phyloP scores from a whole-genome alignment of 1,140 invertebrate genomes.

The Drosophila dunni region DNA sequence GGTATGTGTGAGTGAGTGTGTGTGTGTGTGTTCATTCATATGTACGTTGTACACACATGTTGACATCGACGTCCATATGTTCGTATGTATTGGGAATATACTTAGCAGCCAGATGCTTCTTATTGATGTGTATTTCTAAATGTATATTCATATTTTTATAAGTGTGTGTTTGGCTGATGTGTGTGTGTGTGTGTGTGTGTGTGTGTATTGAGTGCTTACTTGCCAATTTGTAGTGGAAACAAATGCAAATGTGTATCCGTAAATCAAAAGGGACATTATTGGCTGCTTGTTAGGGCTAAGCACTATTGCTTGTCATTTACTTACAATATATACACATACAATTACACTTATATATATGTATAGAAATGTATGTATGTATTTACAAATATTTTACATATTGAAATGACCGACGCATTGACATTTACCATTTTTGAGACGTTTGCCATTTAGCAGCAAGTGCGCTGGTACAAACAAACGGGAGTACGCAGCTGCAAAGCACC shows the following conservation, averaged over 20 bases:
- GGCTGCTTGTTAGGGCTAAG: conserved; percentile 79
- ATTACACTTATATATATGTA: background rate
- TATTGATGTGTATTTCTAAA: conserved; percentile 10
- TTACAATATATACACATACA: conserved; percentile 2
- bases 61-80: conserved; percentile 2
- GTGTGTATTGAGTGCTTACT: conserved; percentile 60
- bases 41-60: background rate
- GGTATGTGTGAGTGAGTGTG: background rate
- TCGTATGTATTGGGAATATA: background rate
- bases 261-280: conserved; percentile 82
- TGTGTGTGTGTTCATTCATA: background rate
- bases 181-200: conserved; percentile 46
- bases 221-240: conserved; percentile 77
- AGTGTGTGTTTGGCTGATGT: conserved; percentile 45
- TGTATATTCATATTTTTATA: conserved; percentile 2
- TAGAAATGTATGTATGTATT: background rate
- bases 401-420: conserved; percentile 18
- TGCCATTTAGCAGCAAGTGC: background rate
- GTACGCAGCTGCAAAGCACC: too few species aligned
- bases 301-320: conserved; percentile 66
- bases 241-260: conserved; percentile 81
- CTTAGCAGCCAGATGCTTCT: conserved; percentile 4
- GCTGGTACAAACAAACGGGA: too few species aligned
- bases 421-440: conserved; percentile 8
- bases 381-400: background rate